phyloP scores from a whole-genome alignment of 1,140 invertebrate genomes.

The Trichonephila clavipes region DNA sequence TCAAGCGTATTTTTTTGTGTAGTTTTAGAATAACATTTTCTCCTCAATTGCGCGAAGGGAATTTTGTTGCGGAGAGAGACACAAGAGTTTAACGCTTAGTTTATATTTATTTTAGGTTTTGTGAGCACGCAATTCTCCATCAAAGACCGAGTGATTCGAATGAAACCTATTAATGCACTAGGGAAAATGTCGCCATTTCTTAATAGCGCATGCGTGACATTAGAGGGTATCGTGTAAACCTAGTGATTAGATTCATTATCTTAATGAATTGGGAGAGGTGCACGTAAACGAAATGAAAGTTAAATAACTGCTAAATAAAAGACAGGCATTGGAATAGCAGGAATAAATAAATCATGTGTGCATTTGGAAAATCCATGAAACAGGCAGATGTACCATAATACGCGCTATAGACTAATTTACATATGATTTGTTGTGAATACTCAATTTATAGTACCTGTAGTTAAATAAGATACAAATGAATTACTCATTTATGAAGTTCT shows the following conservation, averaged over 20 bases:
- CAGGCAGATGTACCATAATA: background rate
- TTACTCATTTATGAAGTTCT: too few species aligned
- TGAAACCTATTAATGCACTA: background rate
- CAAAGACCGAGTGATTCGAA: background rate
- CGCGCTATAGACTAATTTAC: background rate
- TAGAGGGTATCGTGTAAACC: background rate
- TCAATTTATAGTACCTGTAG: too few species aligned
- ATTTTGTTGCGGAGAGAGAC: background rate
- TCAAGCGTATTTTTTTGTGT: slow-evolving; percentile 21
- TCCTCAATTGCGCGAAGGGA: background rate
- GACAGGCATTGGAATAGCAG: background rate
- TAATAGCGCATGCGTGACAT: background rate
- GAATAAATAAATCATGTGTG: background rate
- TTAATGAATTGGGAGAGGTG: slow-evolving; percentile 1
- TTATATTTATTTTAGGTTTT: background rate
- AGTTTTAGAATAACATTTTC: background rate
- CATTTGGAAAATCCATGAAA: background rate
- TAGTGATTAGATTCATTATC: slow-evolving; percentile 6
- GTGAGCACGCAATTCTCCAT: background rate
- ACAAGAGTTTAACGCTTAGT: background rate
- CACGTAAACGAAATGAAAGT: background rate
- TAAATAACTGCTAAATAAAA: background rate
- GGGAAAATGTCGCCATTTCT: slow-evolving; percentile 6
- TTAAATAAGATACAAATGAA: too few species aligned
- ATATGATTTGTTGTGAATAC: too few species aligned